phyloP scores from a whole-genome alignment of 2,113 vertebrate species.

The Silurus glanis region DNA sequence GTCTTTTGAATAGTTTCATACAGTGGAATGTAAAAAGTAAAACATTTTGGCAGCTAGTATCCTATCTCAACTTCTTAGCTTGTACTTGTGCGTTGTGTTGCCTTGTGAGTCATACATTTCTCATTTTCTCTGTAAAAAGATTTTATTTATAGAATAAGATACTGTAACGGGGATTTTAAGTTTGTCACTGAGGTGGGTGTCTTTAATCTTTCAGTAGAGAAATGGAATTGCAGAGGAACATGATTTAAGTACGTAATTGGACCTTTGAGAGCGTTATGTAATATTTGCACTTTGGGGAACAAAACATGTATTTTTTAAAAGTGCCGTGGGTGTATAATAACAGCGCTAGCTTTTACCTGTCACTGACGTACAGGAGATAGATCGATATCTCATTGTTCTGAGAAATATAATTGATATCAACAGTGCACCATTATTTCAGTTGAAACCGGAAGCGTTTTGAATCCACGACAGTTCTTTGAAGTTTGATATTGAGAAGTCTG shows the following conservation, averaged over 20 bases:
- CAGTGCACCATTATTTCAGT: not conserved
- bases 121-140: not conserved
- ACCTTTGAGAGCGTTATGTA: not conserved
- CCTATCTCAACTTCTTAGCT: not conserved
- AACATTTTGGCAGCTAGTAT: not conserved
- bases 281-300: not conserved
- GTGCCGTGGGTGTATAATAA: not conserved
- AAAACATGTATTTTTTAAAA: conserved; percentile 2
- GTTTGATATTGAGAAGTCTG: conserved; percentile 15
- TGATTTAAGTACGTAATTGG: conserved; percentile 6
- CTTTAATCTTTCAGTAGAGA: not conserved
- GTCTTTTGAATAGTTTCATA: not conserved
- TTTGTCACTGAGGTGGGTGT: not conserved
- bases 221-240: not conserved
- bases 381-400: conserved; percentile 30
- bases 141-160: not conserved
- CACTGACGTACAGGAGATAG: not conserved
- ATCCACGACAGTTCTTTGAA: not conserved
- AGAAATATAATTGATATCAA: conserved; percentile 20
- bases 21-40: not conserved
- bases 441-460: not conserved
- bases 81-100: not conserved
- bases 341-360: not conserved
- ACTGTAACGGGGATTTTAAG: not conserved
- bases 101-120: not conserved